These are phyloP conservation scores for Lepidurus packardi DNA, from an alignment of 1,140 invertebrate species.

Conservation along the genomic window DNA sequence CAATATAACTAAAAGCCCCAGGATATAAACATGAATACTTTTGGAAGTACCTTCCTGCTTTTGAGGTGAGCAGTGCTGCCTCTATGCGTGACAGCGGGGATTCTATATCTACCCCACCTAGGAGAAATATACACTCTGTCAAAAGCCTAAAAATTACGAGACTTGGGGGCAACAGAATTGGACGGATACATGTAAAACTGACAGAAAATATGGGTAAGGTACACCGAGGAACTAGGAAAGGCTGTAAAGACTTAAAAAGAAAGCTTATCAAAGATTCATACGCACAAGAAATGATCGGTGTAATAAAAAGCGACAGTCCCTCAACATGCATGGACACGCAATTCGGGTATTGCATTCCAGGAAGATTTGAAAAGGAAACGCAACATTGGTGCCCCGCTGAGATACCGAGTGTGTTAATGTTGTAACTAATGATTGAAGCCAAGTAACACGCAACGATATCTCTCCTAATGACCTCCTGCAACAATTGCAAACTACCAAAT, in stretches of 20 bases:
- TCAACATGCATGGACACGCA: background rate
- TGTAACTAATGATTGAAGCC: background rate
- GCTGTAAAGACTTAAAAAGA: background rate
- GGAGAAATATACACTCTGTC: background rate
- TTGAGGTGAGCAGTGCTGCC: background rate
- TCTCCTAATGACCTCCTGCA: background rate
- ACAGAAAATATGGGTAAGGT: background rate
- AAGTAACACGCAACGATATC: background rate
- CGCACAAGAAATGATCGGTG: background rate
- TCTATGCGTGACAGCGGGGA: background rate
- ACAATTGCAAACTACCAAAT: background rate
- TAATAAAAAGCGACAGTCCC: background rate
- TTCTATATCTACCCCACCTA: background rate
- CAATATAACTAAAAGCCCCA: background rate
- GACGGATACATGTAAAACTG: background rate
- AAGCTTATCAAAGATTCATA: background rate
- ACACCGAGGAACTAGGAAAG: background rate
- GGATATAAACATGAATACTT: background rate
- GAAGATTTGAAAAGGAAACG: background rate
- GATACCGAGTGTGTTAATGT: background rate
- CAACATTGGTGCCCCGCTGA: background rate
- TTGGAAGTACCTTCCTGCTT: background rate
- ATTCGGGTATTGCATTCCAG: background rate
- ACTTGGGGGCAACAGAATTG: background rate
- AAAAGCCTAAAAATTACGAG: conserved; percentile 11